Evolutionary conservation across 1,140 invertebrate species (phyloP), one percentile per base, ranked within the genome.

Genomic region (Spodoptera litura): DNA sequence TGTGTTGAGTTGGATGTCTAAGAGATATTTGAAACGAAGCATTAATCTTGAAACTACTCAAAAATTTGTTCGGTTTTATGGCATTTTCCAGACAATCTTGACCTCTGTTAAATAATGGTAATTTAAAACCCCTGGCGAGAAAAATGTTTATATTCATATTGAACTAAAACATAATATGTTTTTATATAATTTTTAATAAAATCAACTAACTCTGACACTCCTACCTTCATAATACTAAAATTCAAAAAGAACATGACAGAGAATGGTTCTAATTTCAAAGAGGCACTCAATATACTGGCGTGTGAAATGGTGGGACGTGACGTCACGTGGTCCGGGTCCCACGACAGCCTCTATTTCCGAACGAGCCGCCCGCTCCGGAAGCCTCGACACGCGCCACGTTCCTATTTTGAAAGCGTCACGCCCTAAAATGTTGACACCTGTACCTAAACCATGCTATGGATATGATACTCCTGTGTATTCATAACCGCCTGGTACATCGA

Each of bases 331-430:
- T 68, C 44, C 56, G 31, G 70, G 72, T 55, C 75, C 49, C 64
- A 68, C 68, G 83, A 88, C 85, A 85, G 82, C 74, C 73, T 87
- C 85, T 85, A 88, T 89, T 89, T 89, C 88, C 89, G 88, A 86
- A 76, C 71, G 59, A 44, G 78, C 73, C 77, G 53, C 49, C 51
- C 35, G 79, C 79, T 75, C 80, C 81, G 85, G 85, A 88, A 76
- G 64, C 77, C 79, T 58, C 59, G 81, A 85, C 86, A 88, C 79
- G 81, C 66, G 75, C 81, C 79, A 76, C 83, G 72, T 72, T 64
- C 74, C 62, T 58, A 75, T 78, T 80, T 71, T 25, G 74, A 61
- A 77, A 61, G 55, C 62, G 55, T 78, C 52, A 78, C 75, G 62
- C 35, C 64, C 52, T 52, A 44, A 8, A 62, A 53, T 51, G 64